Conservation (phyloP, 2,113 vertebrate species). For the Suricata suricatta region DNA sequence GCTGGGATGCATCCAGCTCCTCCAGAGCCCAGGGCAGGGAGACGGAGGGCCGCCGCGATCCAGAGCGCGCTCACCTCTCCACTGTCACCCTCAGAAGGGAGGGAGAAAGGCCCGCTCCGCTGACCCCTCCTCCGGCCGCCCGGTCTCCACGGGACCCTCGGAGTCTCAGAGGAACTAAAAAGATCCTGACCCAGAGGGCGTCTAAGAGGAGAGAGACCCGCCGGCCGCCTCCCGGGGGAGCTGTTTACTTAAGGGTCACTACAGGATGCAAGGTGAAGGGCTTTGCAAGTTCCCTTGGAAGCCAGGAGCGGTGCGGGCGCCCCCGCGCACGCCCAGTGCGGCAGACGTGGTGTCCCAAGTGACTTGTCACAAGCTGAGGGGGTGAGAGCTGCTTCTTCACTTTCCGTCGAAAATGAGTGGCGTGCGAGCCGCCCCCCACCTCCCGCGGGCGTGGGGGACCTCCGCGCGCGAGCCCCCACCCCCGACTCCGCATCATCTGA, state of each 20-base stretch:
- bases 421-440: background rate
- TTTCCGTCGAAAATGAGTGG: background rate
- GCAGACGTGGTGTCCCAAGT: background rate
- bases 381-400: background rate
- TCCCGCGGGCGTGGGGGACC: background rate
- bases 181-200: background rate
- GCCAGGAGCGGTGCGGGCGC: background rate
- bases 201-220: background rate
- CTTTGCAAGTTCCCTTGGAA: background rate
- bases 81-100: background rate
- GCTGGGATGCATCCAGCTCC: background rate
- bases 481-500: background rate
- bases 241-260: background rate
- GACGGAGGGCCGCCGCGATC: fast-evolving
- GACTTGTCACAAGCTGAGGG: background rate
- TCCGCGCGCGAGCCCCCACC: background rate
- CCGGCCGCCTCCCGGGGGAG: background rate
- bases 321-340: background rate
- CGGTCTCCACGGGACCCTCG: background rate
- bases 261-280: background rate
- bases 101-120: background rate
- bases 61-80: background rate
- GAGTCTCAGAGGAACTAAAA: background rate
- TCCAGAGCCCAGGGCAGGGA: background rate
- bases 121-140: background rate